Evolutionary conservation across 2,888 invertebrate species (phyloP).

Genomic region (Euphydryas editha): DNA sequence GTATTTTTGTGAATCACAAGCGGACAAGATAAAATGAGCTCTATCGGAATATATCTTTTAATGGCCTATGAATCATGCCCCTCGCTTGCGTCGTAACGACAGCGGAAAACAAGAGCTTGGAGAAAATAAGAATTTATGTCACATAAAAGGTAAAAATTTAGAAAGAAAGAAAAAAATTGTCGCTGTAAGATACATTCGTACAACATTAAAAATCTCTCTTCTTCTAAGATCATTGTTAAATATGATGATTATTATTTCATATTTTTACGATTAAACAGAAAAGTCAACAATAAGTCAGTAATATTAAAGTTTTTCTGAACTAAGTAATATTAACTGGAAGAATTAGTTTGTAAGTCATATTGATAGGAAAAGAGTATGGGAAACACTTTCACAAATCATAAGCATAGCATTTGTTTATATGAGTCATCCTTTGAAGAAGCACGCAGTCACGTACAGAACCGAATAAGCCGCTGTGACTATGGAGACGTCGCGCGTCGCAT

Average conservation of each 20-base stretch:
- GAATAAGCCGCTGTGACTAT: background rate
- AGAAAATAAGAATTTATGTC: constrained; percentile 19
- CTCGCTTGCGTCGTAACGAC: constrained; percentile 31
- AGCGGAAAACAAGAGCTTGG: constrained; percentile 28
- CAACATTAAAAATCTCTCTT: background rate
- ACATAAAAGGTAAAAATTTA: constrained; percentile 7
- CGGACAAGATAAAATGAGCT: constrained; percentile 16
- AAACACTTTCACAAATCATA: background rate
- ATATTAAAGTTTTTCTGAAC: background rate
- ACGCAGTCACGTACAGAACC: constrained; percentile 21
- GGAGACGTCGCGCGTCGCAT: constrained; percentile 23
- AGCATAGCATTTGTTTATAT: constrained; percentile 31
- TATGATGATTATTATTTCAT: too few species aligned
- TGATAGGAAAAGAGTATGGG: too few species aligned
- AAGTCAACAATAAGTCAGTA: too few species aligned
- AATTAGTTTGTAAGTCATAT: background rate
- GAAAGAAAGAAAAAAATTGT: background rate
- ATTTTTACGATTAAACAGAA: too few species aligned
- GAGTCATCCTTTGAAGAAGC: constrained; percentile 28
- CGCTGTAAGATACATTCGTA: background rate
- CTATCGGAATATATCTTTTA: constrained; percentile 35
- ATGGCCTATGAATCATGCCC: constrained; percentile 42
- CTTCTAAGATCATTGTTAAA: too few species aligned
- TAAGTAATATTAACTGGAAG: background rate
- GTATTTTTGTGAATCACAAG: constrained; percentile 18